Base-by-base conservation (phyloP, 1,140 invertebrate genomes). In the Plodia interpunctella region DNA sequence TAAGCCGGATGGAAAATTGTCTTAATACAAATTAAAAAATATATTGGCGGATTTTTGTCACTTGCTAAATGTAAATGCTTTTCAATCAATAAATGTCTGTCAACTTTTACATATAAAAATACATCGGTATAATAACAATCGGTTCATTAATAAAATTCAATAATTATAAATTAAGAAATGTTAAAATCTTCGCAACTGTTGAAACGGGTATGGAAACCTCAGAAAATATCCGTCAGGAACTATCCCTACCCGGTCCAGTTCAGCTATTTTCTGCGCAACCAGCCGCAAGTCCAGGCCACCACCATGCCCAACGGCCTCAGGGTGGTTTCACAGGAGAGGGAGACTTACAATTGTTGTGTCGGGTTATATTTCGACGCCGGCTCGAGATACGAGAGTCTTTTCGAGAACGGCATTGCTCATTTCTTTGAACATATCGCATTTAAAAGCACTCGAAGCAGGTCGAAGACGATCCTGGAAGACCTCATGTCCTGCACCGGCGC, bases 371-470 rank as follows among this genome's bases (percentile, higher is more conserved):
- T 96, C 57, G 94, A 96, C 84, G 94, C 93, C 44, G 95, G 95
- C 9, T 93, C 93, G 57, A 79, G 94, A 50, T 95, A 93, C 82
- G 95, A 96, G 85, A 93, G 82, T 67, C 90, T 90, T 20, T 78
- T 86, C 21, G 95, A 93, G 72, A 96, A 96, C 88, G 95, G 95
- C 35, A 91, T 93, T 15, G 93, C 94, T 13, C 95, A 96, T 83
- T 96, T 95, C 71, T 89, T 96, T 35, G 94, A 96, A 79, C 95
- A 96, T 72, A 94, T 96, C 91, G 93, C 93, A 18, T 96, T 96
- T 70, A 96, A 96, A 89, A 93, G 94, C 25, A 95, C 94, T 13
- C 72, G 81, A 1, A 92, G 92, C 55, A 73, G 94, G 57, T 88
- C 91, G 9, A 94, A 94, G 75, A 90, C 88, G 18, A 86, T 91